Evolutionary conservation across 2,888 invertebrate genomes (phyloP).

Genomic region (Stenichneumon culpator): DNA sequence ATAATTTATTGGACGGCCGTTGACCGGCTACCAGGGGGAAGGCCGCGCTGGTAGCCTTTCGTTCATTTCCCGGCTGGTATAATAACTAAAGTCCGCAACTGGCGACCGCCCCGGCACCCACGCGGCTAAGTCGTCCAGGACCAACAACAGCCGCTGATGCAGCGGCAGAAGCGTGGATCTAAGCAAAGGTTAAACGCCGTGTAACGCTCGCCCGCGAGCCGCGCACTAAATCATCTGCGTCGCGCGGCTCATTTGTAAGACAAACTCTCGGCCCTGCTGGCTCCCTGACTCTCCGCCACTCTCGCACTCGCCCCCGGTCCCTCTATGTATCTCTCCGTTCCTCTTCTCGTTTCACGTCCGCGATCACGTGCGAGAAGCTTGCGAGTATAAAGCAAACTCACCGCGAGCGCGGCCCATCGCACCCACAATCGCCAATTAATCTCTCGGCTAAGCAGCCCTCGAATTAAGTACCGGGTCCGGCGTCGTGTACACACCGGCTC

Average conservation of each 20-base stretch:
- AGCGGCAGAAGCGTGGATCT: conserved; percentile 76
- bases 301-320: conserved; percentile 27
- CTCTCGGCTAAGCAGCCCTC: conserved; percentile 80
- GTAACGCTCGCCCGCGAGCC: conserved; percentile 61
- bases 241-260: conserved; percentile 84
- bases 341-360: conserved; percentile 43
- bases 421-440: conserved; percentile 83
- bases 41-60: conserved; percentile 31
- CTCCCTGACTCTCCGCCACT: conserved; percentile 61
- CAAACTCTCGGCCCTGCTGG: conserved; percentile 77
- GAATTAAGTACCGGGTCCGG: conserved; percentile 77
- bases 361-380: conserved; percentile 60
- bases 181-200: conserved; percentile 78
- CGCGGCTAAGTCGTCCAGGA: conserved; percentile 56
- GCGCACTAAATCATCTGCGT: conserved; percentile 83
- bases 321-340: conserved; percentile 20
- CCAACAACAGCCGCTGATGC: conserved; percentile 51
- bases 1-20: conserved; percentile 65
- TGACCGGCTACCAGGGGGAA: conserved; percentile 54
- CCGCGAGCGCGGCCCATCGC: conserved; percentile 75
- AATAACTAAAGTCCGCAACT: conserved; percentile 42
- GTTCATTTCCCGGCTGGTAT: conserved; percentile 27
- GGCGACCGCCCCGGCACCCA: conserved; percentile 39
- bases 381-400: conserved; percentile 71
- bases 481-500: conserved; percentile 42